Base-by-base conservation (phyloP, 2,113 vertebrate species). In the Oncorhynchus gorbuscha region DNA sequence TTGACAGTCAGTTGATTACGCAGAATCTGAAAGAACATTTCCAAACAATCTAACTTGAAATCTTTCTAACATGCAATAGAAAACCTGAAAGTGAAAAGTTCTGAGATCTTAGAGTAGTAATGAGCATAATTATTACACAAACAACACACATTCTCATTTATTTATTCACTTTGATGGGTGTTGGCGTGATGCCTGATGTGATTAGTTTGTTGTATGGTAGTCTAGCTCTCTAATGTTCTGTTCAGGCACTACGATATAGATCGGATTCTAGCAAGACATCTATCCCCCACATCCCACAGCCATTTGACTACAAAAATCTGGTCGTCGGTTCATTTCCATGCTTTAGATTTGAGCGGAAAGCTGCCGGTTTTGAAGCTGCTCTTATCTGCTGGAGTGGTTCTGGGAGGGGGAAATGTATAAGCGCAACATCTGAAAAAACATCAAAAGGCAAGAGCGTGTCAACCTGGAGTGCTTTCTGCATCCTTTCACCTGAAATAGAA, bases 351-450 rank as follows among this genome's bases (percentile, higher is more conserved):
- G 4, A 71, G 77, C 26, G 73, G 69, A 45, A 76, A 67, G 9
- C n/a, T 45, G 69, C 64, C 51, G 72, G 55, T 83, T 91, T 89
- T 87, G 79, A 86, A 89, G 82, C 80, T 64, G 12, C 74, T 83
- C 79, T 84, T 76, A 85, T 83, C 78, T 79, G 55, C 71, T 81
- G 72, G 68, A 79, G 72, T 64, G 32, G 71, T 79, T 80, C 75
- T 76, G 79, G 71, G 62, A 39, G 32, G 4, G 18, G 8, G 24
- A 62, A 62, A 8, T 26, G 59, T 22, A 55, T 18, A 22, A 22
- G 73, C 58, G 74, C 28, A 75, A 64, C 72, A 69, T 75, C 73
- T 75, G 81, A 73, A 76, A 61, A 71, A 35, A 68, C 83, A 81
- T 89, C 79, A 86, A 84, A 45, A 89, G 80, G 81, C 74, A 81